phyloP scores from a whole-genome alignment of 2,797 vertebrate species.

The Siniperca obscura region DNA sequence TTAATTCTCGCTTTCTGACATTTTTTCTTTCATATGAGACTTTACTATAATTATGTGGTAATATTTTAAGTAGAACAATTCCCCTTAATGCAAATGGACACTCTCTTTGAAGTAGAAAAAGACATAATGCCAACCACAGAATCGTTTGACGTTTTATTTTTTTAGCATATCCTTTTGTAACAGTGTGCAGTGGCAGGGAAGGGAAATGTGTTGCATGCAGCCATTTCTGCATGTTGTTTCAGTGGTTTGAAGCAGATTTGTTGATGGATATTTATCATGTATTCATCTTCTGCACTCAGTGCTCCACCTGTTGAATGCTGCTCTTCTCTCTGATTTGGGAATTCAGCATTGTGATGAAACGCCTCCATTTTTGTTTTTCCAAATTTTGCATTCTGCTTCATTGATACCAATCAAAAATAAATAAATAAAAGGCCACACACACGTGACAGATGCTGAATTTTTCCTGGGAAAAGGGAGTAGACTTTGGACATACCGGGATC shows the following conservation, averaged over 20 bases:
- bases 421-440: too few species aligned
- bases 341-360: too few species aligned
- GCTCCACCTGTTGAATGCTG: not conserved
- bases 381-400: too few species aligned
- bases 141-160: not conserved
- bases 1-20: not conserved
- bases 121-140: not conserved
- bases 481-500: too few species aligned
- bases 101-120: not conserved
- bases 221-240: not conserved
- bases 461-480: too few species aligned
- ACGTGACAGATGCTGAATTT: too few species aligned
- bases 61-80: not conserved
- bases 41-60: not conserved
- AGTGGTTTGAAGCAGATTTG: not conserved
- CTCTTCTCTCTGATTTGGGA: not conserved
- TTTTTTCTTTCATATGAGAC: not conserved
- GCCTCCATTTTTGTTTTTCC: too few species aligned
- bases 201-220: not conserved
- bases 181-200: not conserved
- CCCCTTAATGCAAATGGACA: not conserved
- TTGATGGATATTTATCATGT: not conserved
- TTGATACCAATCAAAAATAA: too few species aligned
- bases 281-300: too few species aligned
- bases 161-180: not conserved